These are phyloP conservation scores for Pachydiplax longipennis DNA, from an alignment of 2,888 invertebrate species.

Conservation along the genomic window DNA sequence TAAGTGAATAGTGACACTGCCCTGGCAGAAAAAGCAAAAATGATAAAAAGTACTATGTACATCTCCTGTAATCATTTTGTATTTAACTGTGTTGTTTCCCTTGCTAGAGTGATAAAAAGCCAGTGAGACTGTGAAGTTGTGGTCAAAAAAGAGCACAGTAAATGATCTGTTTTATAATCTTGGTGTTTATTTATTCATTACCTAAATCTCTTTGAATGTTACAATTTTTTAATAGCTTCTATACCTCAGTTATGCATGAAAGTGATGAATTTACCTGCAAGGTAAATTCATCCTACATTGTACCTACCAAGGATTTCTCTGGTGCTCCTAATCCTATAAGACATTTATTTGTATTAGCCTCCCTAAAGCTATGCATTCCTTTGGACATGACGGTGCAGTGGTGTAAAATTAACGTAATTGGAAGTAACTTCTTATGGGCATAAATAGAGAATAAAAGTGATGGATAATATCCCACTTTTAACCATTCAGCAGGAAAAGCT, in stretches of 20 bases:
- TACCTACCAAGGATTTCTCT: no score
- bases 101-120: background rate
- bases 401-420: no score
- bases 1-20: slow-evolving; percentile 9
- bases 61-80: background rate
- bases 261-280: no score
- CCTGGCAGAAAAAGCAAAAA: background rate
- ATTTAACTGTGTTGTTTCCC: slow-evolving; percentile 10
- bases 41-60: background rate
- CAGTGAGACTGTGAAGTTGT: background rate
- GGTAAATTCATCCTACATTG: no score
- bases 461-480: no score
- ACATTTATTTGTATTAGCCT: no score
- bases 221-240: background rate
- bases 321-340: no score
- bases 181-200: background rate
- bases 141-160: background rate
- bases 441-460: no score
- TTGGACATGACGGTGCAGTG: no score
- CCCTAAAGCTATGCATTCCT: no score
- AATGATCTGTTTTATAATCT: background rate
- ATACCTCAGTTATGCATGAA: background rate
- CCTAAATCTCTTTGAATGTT: background rate
- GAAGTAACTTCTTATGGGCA: no score
- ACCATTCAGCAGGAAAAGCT: no score